Evolutionary conservation across 2,113 vertebrate genomes (phyloP).

Genomic region (Origma solitaria): DNA sequence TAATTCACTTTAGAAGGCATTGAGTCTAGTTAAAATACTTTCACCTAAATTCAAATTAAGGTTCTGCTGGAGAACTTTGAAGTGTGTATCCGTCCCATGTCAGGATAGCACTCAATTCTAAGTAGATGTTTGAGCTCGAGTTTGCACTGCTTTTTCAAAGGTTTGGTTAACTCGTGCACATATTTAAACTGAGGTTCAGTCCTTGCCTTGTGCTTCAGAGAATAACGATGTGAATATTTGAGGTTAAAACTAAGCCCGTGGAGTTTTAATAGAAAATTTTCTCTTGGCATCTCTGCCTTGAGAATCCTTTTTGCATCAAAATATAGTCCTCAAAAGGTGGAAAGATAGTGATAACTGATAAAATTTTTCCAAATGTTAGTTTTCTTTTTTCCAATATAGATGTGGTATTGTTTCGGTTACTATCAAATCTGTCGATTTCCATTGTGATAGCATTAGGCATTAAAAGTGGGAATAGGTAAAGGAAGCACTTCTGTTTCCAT

Average conservation of each 20-base stretch:
- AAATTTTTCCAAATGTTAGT: not conserved
- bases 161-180: rapidly evolving
- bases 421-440: conserved; percentile 19
- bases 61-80: not conserved
- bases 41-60: not conserved
- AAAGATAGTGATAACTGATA: not conserved
- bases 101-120: not conserved
- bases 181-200: not conserved
- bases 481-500: not conserved
- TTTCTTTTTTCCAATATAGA: conserved; percentile 40
- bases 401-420: not conserved
- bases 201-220: not conserved
- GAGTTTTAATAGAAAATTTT: not conserved
- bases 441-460: not conserved
- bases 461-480: not conserved
- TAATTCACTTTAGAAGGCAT: not conserved
- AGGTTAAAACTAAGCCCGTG: not conserved
- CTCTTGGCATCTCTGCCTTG: not conserved
- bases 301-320: not conserved
- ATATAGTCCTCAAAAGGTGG: not conserved
- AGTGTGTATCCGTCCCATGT: not conserved
- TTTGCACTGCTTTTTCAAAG: not conserved
- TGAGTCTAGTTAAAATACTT: conserved; percentile 11
- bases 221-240: not conserved
- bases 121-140: not conserved